These are phyloP conservation scores for Mus musculus DNA, from an alignment of 2,113 vertebrate genomes.

Conservation along the genomic window GRCm39 chr13:32183001-32183500, in stretches of 20 bases:
- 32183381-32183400: constrained; percentile 90
- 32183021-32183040: constrained; percentile 86
- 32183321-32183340: constrained; percentile 87
- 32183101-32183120: constrained; percentile 85
- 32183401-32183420: constrained; percentile 91
- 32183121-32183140: constrained; percentile 84
- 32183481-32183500: constrained; percentile 81
- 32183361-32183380: constrained; percentile 88
- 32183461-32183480: constrained; percentile 85
- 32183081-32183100: constrained; percentile 86
- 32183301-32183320: constrained; percentile 90
- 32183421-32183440: constrained; percentile 87
- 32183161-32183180: constrained; percentile 87
- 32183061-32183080: constrained; percentile 91
- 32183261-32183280: constrained; percentile 89
- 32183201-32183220: constrained; percentile 92
- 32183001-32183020: constrained; percentile 86
- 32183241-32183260: constrained; percentile 91
- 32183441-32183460: constrained; percentile 86
- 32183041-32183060: constrained; percentile 90
- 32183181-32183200: constrained; percentile 92
- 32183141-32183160: constrained; percentile 85
- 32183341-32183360: constrained; percentile 89
- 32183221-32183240: constrained; percentile 87
- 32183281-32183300: constrained; percentile 90